Conservation (phyloP, 1,140 invertebrate species). For the Drosophila watanabei region DNA sequence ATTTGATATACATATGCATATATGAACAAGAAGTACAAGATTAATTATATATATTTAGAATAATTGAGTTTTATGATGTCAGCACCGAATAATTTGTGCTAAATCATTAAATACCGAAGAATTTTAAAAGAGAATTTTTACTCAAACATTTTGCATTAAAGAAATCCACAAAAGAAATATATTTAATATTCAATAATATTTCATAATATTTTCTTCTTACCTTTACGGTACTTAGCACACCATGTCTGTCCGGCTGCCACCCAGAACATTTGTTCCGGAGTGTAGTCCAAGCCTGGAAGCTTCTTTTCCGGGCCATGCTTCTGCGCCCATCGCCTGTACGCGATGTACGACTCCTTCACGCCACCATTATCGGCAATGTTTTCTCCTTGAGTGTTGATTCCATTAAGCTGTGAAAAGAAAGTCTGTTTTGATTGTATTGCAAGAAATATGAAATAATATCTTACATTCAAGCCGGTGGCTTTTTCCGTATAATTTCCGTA, state of each 20-base stretch:
- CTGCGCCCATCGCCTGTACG: constrained; percentile 91
- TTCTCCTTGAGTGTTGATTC: constrained; percentile 95
- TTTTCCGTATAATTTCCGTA: constrained; percentile 93
- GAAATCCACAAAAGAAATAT: background rate
- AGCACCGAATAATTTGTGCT: background rate
- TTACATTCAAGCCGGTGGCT: constrained; percentile 90
- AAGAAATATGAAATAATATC: background rate
- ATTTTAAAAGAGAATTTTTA: background rate
- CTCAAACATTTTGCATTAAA: too few species aligned
- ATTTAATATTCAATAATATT: background rate
- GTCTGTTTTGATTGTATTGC: background rate
- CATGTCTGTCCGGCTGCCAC: constrained; percentile 88
- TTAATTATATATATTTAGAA: background rate
- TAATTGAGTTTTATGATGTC: background rate
- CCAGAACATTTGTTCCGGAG: constrained; percentile 91
- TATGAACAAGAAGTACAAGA: background rate
- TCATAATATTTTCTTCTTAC: constrained; percentile 24
- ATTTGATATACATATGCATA: background rate
- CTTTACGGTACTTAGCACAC: constrained; percentile 87
- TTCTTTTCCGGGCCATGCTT: constrained; percentile 88
- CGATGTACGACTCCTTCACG: constrained; percentile 94
- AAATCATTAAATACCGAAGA: background rate
- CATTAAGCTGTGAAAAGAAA: constrained; percentile 90
- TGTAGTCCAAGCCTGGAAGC: constrained; percentile 90
- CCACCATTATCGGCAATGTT: constrained; percentile 97